These are phyloP conservation scores for Macrosteles quadrilineatus DNA, from an alignment of 1,140 invertebrate species.

Conservation along the genomic window DNA sequence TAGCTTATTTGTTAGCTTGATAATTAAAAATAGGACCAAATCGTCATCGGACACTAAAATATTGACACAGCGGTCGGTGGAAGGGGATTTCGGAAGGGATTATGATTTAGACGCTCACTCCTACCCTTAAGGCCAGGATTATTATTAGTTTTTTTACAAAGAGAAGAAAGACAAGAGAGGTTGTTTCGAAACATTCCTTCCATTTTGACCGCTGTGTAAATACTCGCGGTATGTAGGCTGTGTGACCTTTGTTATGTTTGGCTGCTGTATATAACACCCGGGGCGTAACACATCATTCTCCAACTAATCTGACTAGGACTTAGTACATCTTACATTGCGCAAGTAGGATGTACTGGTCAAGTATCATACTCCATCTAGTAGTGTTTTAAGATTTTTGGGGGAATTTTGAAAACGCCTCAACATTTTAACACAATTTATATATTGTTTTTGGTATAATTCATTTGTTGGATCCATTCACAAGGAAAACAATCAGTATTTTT, in stretches of 20 bases:
- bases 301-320: background rate
- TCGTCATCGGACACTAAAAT: background rate
- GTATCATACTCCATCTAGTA: too few relatives aligned
- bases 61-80: constrained; percentile 29
- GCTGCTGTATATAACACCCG: constrained; percentile 13
- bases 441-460: background rate
- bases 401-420: background rate
- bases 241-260: background rate
- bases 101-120: background rate
- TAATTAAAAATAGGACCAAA: background rate
- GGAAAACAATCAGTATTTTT: too few relatives aligned
- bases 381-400: too few relatives aligned
- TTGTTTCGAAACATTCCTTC: constrained; percentile 25
- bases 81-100: constrained; percentile 19
- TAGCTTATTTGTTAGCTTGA: constrained; percentile 25
- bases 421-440: background rate
- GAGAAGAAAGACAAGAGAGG: constrained; percentile 5
- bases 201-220: constrained; percentile 28
- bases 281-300: background rate
- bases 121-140: background rate
- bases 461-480: too few relatives aligned
- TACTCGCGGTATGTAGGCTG: constrained; percentile 1
- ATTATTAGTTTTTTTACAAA: constrained; percentile 16
- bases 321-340: background rate
- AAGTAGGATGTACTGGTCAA: background rate